Evolutionary conservation across 2,888 invertebrate species (phyloP).

Genomic region (Macaria liturata): DNA sequence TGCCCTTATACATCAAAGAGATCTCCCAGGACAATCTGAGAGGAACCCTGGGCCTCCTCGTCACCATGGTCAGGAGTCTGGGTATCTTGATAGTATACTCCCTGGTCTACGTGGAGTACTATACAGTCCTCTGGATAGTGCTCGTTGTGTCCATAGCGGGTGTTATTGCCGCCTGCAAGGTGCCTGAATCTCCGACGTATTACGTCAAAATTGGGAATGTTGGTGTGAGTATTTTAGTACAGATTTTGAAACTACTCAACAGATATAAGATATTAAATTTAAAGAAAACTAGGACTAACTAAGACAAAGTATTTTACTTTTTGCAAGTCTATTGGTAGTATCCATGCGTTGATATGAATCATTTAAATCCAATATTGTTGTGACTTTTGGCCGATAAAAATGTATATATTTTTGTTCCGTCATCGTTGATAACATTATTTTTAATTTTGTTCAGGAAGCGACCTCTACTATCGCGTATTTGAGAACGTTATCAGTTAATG

Average conservation of each 20-base stretch:
- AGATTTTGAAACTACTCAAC: constrained; percentile 40
- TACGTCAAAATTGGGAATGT: constrained; percentile 51
- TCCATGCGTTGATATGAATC: too few relatives aligned
- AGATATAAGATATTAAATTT: constrained; percentile 33
- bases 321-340: too few relatives aligned
- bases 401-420: too few relatives aligned
- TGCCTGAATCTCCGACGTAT: constrained; percentile 64
- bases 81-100: constrained; percentile 52
- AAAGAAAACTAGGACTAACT: too few relatives aligned
- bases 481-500: constrained; percentile 46
- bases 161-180: constrained; percentile 42
- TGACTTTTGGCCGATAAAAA: too few relatives aligned
- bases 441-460: constrained; percentile 46
- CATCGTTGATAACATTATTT: too few relatives aligned
- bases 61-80: constrained; percentile 44
- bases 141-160: constrained; percentile 39
- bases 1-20: constrained; percentile 59
- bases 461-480: constrained; percentile 45
- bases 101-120: constrained; percentile 54
- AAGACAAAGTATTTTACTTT: too few relatives aligned
- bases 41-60: constrained; percentile 49
- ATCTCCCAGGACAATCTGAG: constrained; percentile 56
- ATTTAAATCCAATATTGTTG: too few relatives aligned
- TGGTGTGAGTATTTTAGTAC: constrained; percentile 28
- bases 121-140: constrained; percentile 46